Base-by-base conservation (phyloP, 1,140 invertebrate species). In the Drosophila takahashii region DNA sequence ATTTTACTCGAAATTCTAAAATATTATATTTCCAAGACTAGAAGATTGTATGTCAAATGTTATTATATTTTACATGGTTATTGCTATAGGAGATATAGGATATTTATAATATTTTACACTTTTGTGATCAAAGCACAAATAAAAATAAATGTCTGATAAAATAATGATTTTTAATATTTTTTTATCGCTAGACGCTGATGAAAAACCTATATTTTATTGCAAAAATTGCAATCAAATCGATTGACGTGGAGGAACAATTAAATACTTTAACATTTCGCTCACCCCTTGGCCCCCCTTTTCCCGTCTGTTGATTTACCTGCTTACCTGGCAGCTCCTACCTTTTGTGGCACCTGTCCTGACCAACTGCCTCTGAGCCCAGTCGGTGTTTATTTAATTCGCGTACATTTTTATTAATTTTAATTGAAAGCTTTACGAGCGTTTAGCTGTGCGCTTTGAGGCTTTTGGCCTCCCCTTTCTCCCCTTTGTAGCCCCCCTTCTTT, bases 371-470 rank as follows among this genome's bases (percentile, higher is more conserved):
- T 42, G 26, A 22, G 13, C n/a, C 16, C 45, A 36, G 42, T 51
- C 50, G 53, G 75, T 87, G 79, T 83, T 87, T 86, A 86, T 87
- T 89, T 86, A 86, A 87, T 83, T 87, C 79, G 72, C 71, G 84
- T 87, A 79, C 79, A 87, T 87, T 87, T 89, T 87, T 87, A 87
- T 87, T 87, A 87, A 87, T 87, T 87, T 87, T 87, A 87, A 87
- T 89, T 87, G 84, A 87, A 87, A 87, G 84, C 83, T 87, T 89
- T 87, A 87, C 79, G 84, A 83, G 75, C 66, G 83, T 77, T 81
- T 77, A 59, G 77, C 58, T 41, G 37, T 41, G 37, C 76, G 42
- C 62, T 56, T 51, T 65, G 54, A 70, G 62, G 59, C 29, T 42
- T 37, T 26, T 32, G 29, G 10, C 26, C 34, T n/a, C n/a, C n/a